Percentiles rank a stretch among this genome's conserved stretches.
Conservation (phyloP, 2,797 vertebrate species). For the Saguinus oedipus region DNA sequence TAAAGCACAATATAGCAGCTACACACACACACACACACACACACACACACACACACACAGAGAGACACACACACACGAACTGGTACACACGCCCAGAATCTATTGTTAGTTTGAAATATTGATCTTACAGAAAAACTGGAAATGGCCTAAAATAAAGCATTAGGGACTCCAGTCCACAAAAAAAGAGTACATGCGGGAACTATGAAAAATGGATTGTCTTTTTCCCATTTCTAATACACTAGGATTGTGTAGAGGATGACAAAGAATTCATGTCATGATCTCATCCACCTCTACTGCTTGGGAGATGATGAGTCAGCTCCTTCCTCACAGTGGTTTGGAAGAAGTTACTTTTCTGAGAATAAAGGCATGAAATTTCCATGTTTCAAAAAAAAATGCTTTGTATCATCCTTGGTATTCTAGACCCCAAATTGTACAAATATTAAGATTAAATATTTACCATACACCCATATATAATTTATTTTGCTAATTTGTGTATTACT, state of each 20-base stretch:
- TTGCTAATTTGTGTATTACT: neutral
- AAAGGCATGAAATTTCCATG: neutral
- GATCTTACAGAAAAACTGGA: constrained; percentile 52
- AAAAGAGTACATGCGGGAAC: constrained; percentile 24
- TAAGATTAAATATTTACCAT: neutral
- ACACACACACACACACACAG: neutral
- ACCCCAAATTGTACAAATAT: neutral
- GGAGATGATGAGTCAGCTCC: neutral
- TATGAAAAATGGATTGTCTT: constrained; percentile 55
- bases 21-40: neutral
- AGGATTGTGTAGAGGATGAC: constrained; percentile 5
- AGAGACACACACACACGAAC: neutral
- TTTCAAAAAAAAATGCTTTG: constrained; percentile 1
- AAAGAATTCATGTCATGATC: constrained; percentile 30
- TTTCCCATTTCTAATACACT: constrained; percentile 9
- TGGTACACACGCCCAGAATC: neutral
- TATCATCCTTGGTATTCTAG: neutral
- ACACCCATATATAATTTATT: neutral
- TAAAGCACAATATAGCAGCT: neutral
- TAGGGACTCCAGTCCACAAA: neutral
- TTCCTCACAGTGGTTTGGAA: neutral
- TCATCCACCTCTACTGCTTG: neutral
- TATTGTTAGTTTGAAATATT: constrained; percentile 69
- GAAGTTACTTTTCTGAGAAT: neutral
- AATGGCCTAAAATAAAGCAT: constrained; percentile 48